A percentile compares a stretch with the other conserved stretches of the same genome.
Evolutionary conservation across 2,113 vertebrate species (phyloP).

Genomic region (Aegotheles bennettii): DNA sequence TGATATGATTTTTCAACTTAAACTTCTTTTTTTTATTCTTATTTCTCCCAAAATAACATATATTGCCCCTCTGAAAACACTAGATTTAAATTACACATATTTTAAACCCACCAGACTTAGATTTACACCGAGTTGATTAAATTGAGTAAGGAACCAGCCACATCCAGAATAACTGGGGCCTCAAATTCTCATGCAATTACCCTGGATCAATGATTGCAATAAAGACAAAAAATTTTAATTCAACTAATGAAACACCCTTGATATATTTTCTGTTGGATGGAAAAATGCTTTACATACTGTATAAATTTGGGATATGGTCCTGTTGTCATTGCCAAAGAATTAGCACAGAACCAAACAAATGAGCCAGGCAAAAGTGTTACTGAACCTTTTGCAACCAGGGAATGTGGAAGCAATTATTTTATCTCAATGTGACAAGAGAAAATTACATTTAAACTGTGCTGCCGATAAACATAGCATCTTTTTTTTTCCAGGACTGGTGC

Average conservation of each 20-base stretch:
- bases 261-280: not conserved
- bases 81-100: not conserved
- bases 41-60: not conserved
- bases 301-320: not conserved
- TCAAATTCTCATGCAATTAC: not conserved
- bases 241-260: not conserved
- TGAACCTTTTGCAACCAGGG: not conserved
- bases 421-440: conserved; percentile 23
- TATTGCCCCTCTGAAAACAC: not conserved
- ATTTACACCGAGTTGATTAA: not conserved
- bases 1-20: not conserved
- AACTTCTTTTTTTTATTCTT: not conserved
- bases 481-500: not conserved
- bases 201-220: not conserved
- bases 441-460: conserved; percentile 25
- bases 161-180: not conserved
- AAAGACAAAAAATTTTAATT: not conserved
- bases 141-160: not conserved
- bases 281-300: not conserved
- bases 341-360: conserved; percentile 11
- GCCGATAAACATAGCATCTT: not conserved
- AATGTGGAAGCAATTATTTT: conserved; percentile 35
- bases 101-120: not conserved
- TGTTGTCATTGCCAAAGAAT: conserved; percentile 11
- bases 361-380: not conserved